Evolutionary conservation across 2,113 vertebrate species (phyloP).

Genomic region (Mesembrinibis cayennensis): DNA sequence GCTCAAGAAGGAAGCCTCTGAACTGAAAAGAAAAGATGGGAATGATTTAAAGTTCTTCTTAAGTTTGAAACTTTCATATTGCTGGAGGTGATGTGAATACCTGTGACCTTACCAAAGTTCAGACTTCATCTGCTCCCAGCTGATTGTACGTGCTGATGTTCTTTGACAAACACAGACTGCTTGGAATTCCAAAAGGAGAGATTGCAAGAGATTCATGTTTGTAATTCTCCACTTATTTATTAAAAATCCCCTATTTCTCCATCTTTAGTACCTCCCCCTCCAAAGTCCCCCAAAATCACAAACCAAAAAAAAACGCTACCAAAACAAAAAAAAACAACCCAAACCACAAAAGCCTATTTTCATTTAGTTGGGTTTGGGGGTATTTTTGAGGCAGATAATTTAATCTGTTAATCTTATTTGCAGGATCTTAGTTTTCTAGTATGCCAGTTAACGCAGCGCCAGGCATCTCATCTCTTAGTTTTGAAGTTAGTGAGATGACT

Average conservation of each 20-base stretch:
- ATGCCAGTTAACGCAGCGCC: background rate
- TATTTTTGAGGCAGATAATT: background rate
- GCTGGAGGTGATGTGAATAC: constrained; percentile 60
- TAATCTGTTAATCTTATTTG: background rate
- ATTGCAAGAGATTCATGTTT: background rate
- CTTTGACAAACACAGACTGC: background rate
- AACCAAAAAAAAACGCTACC: background rate
- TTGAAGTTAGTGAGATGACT: background rate
- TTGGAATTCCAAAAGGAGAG: background rate
- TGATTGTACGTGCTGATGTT: background rate
- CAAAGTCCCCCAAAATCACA: background rate
- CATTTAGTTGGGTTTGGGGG: background rate
- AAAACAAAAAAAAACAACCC: background rate
- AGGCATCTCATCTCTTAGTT: background rate
- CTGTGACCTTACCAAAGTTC: constrained; percentile 52
- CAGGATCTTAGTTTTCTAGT: background rate
- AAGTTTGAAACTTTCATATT: constrained; percentile 60
- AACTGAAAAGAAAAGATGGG: constrained; percentile 65
- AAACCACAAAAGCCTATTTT: background rate
- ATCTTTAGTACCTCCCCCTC: background rate
- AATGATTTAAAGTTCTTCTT: constrained; percentile 61
- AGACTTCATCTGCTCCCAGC: constrained; percentile 25
- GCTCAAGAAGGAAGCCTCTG: constrained; percentile 72
- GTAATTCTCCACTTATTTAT: background rate
- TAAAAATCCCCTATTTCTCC: background rate